Percentiles rank a stretch among this genome's conserved stretches.
These are phyloP conservation scores for Aythya fuligula DNA, from an alignment of 2,797 vertebrate species.

Conservation along the genomic window DNA sequence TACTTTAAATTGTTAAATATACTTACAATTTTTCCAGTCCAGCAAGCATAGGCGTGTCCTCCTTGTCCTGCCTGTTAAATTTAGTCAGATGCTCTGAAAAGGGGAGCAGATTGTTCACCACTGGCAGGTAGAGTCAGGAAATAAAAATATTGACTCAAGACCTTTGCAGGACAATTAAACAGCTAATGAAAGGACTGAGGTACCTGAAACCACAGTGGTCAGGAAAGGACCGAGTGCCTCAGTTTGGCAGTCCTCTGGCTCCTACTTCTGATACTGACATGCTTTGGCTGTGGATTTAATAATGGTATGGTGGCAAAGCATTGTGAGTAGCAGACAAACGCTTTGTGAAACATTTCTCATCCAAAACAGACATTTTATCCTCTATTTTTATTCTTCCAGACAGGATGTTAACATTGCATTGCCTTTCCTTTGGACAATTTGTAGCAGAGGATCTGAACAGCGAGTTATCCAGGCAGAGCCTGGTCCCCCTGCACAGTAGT, in stretches of 20 bases:
- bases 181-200: constrained; percentile 73
- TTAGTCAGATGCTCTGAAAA: constrained; percentile 71
- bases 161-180: constrained; percentile 76
- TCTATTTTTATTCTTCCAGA: neutral
- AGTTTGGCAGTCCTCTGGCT: constrained; percentile 3
- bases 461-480: neutral
- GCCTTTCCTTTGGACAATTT: neutral
- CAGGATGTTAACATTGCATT: neutral
- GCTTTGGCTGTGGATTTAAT: constrained; percentile 7
- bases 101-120: constrained; percentile 60
- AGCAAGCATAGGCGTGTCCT: constrained; percentile 35
- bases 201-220: constrained; percentile 54
- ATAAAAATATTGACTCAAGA: constrained; percentile 80
- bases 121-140: constrained; percentile 77
- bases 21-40: constrained; percentile 50
- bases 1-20: constrained; percentile 67
- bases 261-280: neutral
- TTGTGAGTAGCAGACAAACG: neutral
- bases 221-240: constrained; percentile 44
- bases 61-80: constrained; percentile 68
- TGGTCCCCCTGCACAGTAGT: fast-evolving
- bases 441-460: neutral
- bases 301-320: neutral
- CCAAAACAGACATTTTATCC: neutral
- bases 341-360: constrained; percentile 27